These are phyloP conservation scores for Seriola aureovittata DNA, from an alignment of 2,113 vertebrate species.

Conservation along the genomic window DNA sequence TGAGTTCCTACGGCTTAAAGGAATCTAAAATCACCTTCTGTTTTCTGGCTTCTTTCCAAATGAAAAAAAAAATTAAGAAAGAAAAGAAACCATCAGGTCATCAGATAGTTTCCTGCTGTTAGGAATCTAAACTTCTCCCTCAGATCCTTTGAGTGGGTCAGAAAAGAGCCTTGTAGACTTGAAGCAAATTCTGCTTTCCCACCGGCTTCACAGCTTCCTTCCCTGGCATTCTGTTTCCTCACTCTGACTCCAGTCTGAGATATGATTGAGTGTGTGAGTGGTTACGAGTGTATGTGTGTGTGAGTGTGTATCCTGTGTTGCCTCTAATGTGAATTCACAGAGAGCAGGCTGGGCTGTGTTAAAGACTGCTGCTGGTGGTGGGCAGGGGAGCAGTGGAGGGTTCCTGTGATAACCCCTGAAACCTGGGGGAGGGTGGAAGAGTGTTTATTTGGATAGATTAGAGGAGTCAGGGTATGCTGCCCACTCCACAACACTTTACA, in stretches of 20 bases:
- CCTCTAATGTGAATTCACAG: slow-evolving; percentile 46
- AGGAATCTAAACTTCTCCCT: slow-evolving; percentile 7
- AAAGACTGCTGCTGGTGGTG: slow-evolving; percentile 50
- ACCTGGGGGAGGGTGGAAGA: slow-evolving; percentile 59
- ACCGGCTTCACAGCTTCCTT: slow-evolving; percentile 75
- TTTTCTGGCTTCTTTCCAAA: slow-evolving; percentile 11
- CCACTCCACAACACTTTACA: slow-evolving; percentile 52
- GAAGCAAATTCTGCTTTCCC: slow-evolving; percentile 66
- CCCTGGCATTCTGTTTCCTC: slow-evolving; percentile 81
- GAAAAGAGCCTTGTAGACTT: slow-evolving; percentile 45
- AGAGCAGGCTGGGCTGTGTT: slow-evolving; percentile 53
- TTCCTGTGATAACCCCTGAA: slow-evolving; percentile 73
- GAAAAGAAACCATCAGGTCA: not conserved
- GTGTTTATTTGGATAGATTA: slow-evolving; percentile 80
- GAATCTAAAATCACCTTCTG: not conserved
- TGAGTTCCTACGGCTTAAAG: not conserved
- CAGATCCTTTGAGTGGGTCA: slow-evolving; percentile 11
- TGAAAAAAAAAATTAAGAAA: not conserved
- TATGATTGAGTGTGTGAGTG: slow-evolving; percentile 66
- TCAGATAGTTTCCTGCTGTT: not conserved
- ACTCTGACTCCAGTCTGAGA: slow-evolving; percentile 65
- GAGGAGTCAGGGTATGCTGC: slow-evolving; percentile 63
- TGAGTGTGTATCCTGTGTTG: slow-evolving; percentile 73
- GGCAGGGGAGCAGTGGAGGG: slow-evolving; percentile 51
- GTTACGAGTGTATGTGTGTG: slow-evolving; percentile 13